A percentile compares a stretch with the other conserved stretches of the same genome.
phyloP scores from a whole-genome alignment of 2,797 vertebrate species.

The Xenentodon cancila region DNA sequence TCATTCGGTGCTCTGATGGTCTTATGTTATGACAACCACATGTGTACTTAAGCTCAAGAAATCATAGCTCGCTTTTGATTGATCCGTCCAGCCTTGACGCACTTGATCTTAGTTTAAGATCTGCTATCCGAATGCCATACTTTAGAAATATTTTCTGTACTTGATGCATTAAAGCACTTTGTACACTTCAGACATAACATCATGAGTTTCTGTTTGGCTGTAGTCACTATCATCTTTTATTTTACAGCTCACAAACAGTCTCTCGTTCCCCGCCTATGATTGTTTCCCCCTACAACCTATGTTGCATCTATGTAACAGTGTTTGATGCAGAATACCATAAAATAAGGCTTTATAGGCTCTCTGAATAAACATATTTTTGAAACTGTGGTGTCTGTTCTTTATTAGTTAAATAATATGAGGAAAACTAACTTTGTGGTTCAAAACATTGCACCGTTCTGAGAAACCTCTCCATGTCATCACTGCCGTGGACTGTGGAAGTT shows the following conservation, averaged over 20 bases:
- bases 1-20: conserved; percentile 14
- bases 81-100: conserved; percentile 28
- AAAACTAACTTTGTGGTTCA: too few relatives aligned
- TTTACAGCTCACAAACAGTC: not conserved
- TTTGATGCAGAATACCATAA: too few relatives aligned
- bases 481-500: conserved; percentile 1
- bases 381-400: too few relatives aligned
- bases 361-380: too few relatives aligned
- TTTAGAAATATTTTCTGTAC: conserved; percentile 8
- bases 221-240: not conserved
- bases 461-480: not conserved
- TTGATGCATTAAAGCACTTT: conserved; percentile 7
- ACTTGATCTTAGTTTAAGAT: conserved; percentile 13
- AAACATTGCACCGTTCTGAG: too few relatives aligned
- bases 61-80: conserved; percentile 19
- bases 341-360: too few relatives aligned
- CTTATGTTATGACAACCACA: conserved; percentile 25
- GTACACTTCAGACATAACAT: conserved; percentile 12
- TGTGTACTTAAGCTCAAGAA: conserved; percentile 25
- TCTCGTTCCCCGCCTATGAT: not conserved
- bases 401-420: too few relatives aligned
- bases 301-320: not conserved
- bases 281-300: not conserved
- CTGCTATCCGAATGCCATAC: conserved; percentile 19
- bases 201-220: conserved; percentile 4